Evolutionary conservation across 2,888 invertebrate species (phyloP), one percentile per base, ranked within the genome.

Genomic region (Acleris literana): DNA sequence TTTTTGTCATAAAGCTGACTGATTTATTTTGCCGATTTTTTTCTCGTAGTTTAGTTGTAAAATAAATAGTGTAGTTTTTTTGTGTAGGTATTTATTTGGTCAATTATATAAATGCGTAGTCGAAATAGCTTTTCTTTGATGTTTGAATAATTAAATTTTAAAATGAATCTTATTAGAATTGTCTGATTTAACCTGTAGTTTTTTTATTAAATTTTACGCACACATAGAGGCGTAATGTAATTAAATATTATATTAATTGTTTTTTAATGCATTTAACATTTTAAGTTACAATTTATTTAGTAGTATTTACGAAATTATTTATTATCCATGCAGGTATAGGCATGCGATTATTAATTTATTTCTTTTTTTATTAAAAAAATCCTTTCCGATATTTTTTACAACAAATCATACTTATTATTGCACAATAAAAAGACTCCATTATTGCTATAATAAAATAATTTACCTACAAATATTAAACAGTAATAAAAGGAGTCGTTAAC

Each of bases 401-500:
- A 20, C 60, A 60, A 46, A 54, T 33, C n/a, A 9, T 56, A 29
- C 25, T 60, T 33, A 51, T 29, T 51, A 52, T 61, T 65, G 49
- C 20, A 49, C 33, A 46, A 52, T 61, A 52, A 65, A 49, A 58
- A 68, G 16, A 9, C 22, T 72, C 70, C 72, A 72, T 76, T 72
- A 71, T 74, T 71, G 67, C 51, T 69, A 69, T 71, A 76, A 78
- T 79, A 77, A 80, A 78, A 80, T 74, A 73, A 75, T 76, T 25
- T 1, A 25, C 78, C 74, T 69, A 64, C 64, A 63, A 67, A 69
- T 64, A 77, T 81, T 79, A 74, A 80, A 81, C 79, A 71, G 77
- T 74, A 76, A 83, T 86, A 79, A 86, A 86, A 81, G 70, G 58
- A 63, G 65, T 54, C 69, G 72, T 82, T 81, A 84, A 33, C 33